Conservation (phyloP, 2,888 invertebrate genomes). For the Pogonocherus hispidulus region DNA sequence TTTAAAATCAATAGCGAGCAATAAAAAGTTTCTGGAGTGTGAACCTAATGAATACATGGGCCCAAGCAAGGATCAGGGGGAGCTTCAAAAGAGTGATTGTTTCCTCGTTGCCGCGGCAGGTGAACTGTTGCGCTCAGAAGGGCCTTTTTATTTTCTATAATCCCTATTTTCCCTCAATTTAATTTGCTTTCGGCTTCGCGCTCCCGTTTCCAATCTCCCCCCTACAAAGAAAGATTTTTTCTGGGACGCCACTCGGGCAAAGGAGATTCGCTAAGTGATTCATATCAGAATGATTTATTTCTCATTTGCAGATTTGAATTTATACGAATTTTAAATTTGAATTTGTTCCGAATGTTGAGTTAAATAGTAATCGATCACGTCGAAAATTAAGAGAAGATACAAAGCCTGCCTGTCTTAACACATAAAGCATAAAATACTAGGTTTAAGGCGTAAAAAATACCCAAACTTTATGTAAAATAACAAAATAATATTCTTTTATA, state of each 20-base stretch:
- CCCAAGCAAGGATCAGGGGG: conserved; percentile 29
- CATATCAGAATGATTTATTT: conserved; percentile 11
- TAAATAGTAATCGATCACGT: background rate
- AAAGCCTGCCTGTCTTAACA: too few relatives aligned
- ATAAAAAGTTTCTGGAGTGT: conserved; percentile 49
- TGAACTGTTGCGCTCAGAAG: conserved; percentile 50
- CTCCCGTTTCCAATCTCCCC: conserved; percentile 34
- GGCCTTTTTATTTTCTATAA: conserved; percentile 55
- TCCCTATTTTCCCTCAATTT: conserved; percentile 54
- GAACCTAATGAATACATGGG: conserved; percentile 52
- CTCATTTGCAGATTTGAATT: background rate
- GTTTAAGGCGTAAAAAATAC: too few relatives aligned
- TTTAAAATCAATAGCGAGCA: conserved; percentile 41
- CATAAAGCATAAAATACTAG: too few relatives aligned
- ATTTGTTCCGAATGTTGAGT: background rate
- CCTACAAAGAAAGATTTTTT: conserved; percentile 1
- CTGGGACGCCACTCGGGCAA: background rate
- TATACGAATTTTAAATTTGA: background rate
- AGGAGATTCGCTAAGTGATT: conserved; percentile 5
- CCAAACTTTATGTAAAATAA: too few relatives aligned
- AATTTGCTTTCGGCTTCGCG: conserved; percentile 41
- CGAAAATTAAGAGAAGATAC: background rate
- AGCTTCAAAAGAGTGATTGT: conserved; percentile 25
- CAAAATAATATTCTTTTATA: too few relatives aligned
- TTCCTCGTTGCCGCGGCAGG: conserved; percentile 43